Evolutionary conservation across 2,113 vertebrate species (phyloP), one percentile per base, ranked within the genome.

Genomic region (Ahaetulla prasina): DNA sequence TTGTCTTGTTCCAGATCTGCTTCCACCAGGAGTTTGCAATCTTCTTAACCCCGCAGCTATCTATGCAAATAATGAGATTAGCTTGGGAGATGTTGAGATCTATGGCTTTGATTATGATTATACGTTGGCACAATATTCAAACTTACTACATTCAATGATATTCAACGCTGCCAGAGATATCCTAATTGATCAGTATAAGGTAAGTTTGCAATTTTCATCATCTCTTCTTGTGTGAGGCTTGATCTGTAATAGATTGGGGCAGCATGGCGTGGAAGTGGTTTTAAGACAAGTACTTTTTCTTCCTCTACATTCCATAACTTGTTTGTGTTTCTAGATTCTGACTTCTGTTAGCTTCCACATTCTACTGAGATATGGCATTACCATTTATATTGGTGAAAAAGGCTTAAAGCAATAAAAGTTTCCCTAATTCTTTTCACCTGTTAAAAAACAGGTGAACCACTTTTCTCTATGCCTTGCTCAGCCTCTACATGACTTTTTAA

Each of bases 41-140:
- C 98, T 98, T 43, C 97, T 98, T 68, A 98, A 98, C 93, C 98
- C 98, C 0, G 97, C 97, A 0, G 97, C 98, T 85, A 98, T 98
- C 95, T 98, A 98, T 0, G 97, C 98, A 27, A 98, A 98, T 96
- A 98, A 98, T 0, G 98, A 98, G 96, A 98, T 98, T 96, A 98
- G 98, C 94, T 95, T 98, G 87, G 94, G 94, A 35, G 97, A 98
- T 0, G 97, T 98, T 0, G 98, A 98, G 92, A 97, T 98, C 35
- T 98, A 98, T 0, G 98, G 98, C 93, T 98, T 98, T 60, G 98
- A 98, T 95, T 98, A 98, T 0, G 98, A 98, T 89, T 98, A 98
- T 94, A 98, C 98, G 0, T 96, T 98, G 94, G 98, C 98, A 27
- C 98, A 98, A 53, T 98, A 98, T 5, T 97, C 98, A 22, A 98